These are phyloP conservation scores for Esox niger DNA, from an alignment of 2,113 vertebrate species.

Conservation along the genomic window DNA sequence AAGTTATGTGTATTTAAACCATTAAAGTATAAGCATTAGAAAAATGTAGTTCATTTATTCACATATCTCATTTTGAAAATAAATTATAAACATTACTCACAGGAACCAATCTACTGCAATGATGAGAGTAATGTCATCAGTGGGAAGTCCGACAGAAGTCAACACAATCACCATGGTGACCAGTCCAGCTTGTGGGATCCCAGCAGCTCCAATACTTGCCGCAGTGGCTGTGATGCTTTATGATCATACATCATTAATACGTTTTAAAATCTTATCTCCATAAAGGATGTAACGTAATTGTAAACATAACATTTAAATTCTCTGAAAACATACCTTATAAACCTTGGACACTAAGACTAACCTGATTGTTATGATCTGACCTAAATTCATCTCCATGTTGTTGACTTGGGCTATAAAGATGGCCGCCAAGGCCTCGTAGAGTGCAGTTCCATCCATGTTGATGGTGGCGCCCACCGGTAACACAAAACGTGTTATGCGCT, in stretches of 20 bases:
- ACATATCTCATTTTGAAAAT: background rate
- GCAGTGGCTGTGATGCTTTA: constrained; percentile 93
- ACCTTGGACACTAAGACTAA: constrained; percentile 47
- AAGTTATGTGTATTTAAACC: background rate
- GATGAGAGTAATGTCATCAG: constrained; percentile 97
- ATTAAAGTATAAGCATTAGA: background rate
- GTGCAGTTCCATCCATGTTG: constrained; percentile 95
- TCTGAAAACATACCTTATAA: background rate
- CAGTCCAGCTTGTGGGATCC: constrained; percentile 94
- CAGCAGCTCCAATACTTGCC: constrained; percentile 94
- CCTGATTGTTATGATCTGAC: constrained; percentile 98
- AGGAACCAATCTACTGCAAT: constrained; percentile 98
- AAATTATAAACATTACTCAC: constrained; percentile 79
- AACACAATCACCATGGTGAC: constrained; percentile 99
- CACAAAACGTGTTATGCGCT: constrained; percentile 91
- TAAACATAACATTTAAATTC: background rate
- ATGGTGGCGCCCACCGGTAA: constrained; percentile 95
- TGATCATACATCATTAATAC: constrained; percentile 7
- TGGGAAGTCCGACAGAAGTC: constrained; percentile 95
- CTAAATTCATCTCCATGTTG: constrained; percentile 95
- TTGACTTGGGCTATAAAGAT: constrained; percentile 98
- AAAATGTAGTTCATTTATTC: background rate
- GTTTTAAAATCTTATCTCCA: background rate
- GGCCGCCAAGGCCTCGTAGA: constrained; percentile 95
- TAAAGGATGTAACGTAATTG: too few species aligned